These are phyloP conservation scores for Mormoops blainvillei DNA, from an alignment of 2,113 vertebrate genomes.

Conservation along the genomic window DNA sequence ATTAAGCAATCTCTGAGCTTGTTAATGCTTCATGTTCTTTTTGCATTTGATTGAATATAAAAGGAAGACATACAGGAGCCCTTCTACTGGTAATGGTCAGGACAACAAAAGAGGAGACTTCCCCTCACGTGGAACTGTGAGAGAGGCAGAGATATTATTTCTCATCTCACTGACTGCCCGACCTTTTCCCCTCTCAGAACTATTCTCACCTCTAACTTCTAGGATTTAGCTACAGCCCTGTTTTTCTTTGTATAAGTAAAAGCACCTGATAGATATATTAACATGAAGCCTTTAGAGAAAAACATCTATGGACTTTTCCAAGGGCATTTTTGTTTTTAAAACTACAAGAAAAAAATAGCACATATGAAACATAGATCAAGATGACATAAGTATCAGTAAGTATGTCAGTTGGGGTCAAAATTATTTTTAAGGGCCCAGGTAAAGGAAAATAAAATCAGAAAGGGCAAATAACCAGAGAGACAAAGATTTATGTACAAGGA, in stretches of 20 bases:
- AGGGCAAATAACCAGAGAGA: neutral
- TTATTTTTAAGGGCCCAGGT: conserved; percentile 3
- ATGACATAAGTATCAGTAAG: neutral
- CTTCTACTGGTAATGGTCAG: neutral
- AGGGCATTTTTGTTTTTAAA: conserved; percentile 33
- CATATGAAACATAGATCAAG: conserved; percentile 23
- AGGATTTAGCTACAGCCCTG: neutral
- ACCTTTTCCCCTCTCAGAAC: neutral
- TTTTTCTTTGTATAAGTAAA: conserved; percentile 1
- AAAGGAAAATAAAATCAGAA: conserved; percentile 31
- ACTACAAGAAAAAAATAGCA: neutral
- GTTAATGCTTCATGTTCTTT: conserved; percentile 2
- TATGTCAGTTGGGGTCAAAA: conserved; percentile 21
- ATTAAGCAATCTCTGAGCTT: conserved; percentile 5
- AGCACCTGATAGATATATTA: conserved; percentile 1
- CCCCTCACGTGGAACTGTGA: neutral
- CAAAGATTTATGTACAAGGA: neutral
- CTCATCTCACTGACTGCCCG: neutral
- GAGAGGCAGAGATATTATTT: neutral
- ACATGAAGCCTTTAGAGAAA: neutral
- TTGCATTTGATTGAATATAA: neutral
- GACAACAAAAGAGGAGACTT: neutral
- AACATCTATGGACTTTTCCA: conserved; percentile 5
- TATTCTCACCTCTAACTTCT: neutral
- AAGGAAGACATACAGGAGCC: neutral